Evolutionary conservation across 1,140 invertebrate species (phyloP).

Genomic region (Holotrichia oblita): DNA sequence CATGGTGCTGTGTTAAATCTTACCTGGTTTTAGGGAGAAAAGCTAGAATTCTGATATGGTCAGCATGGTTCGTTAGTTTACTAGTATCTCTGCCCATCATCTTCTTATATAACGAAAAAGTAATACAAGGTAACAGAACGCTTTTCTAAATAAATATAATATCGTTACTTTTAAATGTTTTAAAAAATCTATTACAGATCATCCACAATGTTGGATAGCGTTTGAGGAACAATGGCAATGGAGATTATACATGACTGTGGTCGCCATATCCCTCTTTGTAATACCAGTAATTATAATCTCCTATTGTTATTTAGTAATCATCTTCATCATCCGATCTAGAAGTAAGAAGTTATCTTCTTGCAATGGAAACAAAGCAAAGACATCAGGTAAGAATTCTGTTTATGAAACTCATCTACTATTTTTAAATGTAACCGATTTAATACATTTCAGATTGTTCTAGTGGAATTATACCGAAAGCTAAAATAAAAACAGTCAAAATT

Average conservation of each 20-base stretch:
- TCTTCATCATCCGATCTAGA: slow-evolving; percentile 91
- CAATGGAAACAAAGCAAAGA: background rate
- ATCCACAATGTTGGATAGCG: slow-evolving; percentile 91
- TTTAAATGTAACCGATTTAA: background rate
- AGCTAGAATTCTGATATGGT: slow-evolving; percentile 78
- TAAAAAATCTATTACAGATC: slow-evolving; percentile 63
- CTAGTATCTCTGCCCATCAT: slow-evolving; percentile 87
- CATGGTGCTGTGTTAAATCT: background rate
- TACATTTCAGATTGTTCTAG: slow-evolving; percentile 65
- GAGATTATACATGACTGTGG: slow-evolving; percentile 90
- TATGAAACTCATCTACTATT: background rate
- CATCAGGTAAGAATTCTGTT: background rate
- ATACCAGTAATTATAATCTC: slow-evolving; percentile 90
- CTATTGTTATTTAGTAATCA: slow-evolving; percentile 90
- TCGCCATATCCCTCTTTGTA: slow-evolving; percentile 85
- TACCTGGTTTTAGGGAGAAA: slow-evolving; percentile 74
- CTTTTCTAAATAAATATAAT: background rate
- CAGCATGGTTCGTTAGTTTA: slow-evolving; percentile 85
- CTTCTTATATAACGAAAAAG: slow-evolving; percentile 82
- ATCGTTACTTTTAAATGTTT: background rate
- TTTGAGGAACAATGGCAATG: slow-evolving; percentile 76
- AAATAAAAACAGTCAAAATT: slow-evolving; percentile 83
- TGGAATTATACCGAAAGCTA: slow-evolving; percentile 91
- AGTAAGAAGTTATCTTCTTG: slow-evolving; percentile 60
- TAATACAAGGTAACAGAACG: slow-evolving; percentile 71